These are phyloP conservation scores for Drosophila subsilvestris DNA, from an alignment of 2,888 invertebrate genomes.

Conservation along the genomic window DNA sequence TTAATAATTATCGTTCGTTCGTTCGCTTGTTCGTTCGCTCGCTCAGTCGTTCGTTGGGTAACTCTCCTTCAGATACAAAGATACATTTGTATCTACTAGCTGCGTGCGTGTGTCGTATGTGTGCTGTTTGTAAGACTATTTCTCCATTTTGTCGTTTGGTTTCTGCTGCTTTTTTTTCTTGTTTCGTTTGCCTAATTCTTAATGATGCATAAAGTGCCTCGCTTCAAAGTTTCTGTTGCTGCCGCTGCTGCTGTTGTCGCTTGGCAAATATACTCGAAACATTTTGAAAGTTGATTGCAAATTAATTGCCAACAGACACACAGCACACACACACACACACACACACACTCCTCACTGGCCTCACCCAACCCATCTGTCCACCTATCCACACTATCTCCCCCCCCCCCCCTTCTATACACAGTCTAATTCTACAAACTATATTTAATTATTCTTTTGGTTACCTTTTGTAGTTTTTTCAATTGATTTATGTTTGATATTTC, in stretches of 20 bases:
- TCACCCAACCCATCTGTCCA: not conserved
- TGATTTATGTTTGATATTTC: not conserved
- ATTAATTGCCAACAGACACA: conserved; percentile 67
- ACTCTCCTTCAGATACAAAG: conserved; percentile 39
- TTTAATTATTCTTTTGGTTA: not conserved
- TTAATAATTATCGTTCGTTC: conserved; percentile 80
- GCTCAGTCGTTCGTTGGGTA: conserved; percentile 64
- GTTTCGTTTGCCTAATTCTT: conserved; percentile 75
- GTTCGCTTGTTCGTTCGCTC: conserved; percentile 20
- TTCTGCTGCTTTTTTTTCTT: conserved; percentile 22
- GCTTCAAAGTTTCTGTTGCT: conserved; percentile 39
- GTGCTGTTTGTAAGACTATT: conserved; percentile 51
- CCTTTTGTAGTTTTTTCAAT: not conserved
- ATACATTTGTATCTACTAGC: conserved; percentile 46
- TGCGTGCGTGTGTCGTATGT: conserved; percentile 14
- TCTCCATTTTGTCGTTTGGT: conserved; percentile 77
- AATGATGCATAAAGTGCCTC: conserved; percentile 79
- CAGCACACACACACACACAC: conserved; percentile 38
- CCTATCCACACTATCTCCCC: not conserved
- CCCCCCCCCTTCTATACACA: not conserved
- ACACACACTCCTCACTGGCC: conserved; percentile 12
- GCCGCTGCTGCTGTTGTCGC: conserved; percentile 3
- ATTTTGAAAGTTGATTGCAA: conserved; percentile 79
- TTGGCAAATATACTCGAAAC: conserved; percentile 38
- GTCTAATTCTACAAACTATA: not conserved